Percentiles rank a stretch among this genome's conserved stretches.
Evolutionary conservation across 2,797 vertebrate species (phyloP).

Genomic region (Leptoclinus maculatus): DNA sequence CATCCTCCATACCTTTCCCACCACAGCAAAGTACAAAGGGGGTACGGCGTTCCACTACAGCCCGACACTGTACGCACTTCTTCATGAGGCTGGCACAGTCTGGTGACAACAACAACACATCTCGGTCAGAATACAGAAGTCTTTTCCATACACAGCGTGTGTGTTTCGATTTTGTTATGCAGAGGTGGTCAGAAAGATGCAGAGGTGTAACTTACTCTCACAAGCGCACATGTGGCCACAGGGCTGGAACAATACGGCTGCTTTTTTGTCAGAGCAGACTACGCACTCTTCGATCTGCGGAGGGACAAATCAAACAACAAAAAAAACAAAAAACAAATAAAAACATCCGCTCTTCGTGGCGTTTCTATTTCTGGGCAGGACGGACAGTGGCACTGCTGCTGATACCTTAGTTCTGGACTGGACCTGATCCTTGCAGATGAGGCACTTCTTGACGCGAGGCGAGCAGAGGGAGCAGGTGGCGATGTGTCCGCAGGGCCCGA

Average conservation of each 20-base stretch:
- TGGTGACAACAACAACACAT: slow-evolving; percentile 55
- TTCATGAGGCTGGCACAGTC: slow-evolving; percentile 99
- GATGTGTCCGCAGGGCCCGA: slow-evolving; percentile 98
- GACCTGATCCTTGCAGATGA: slow-evolving; percentile 99
- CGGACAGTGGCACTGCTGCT: fast-evolving
- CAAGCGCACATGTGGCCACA: slow-evolving; percentile 99
- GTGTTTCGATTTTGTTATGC: neutral
- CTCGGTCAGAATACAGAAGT: slow-evolving; percentile 1
- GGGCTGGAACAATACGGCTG: slow-evolving; percentile 97
- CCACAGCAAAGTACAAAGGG: slow-evolving; percentile 97
- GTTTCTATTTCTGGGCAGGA: neutral
- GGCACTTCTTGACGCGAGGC: slow-evolving; percentile 98
- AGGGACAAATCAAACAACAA: slow-evolving; percentile 19
- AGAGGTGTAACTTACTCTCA: slow-evolving; percentile 93
- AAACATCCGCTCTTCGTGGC: neutral
- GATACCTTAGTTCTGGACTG: slow-evolving; percentile 98
- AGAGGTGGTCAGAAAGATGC: neutral
- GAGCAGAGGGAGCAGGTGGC: slow-evolving; percentile 99
- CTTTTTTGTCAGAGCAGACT: slow-evolving; percentile 99
- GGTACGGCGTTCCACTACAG: slow-evolving; percentile 95
- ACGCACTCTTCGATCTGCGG: slow-evolving; percentile 98
- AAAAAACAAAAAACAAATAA: neutral
- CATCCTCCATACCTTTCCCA: slow-evolving; percentile 97
- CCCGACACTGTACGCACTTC: slow-evolving; percentile 98
- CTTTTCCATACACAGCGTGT: neutral